These are phyloP conservation scores for Calliopum simillimum DNA, from an alignment of 2,888 invertebrate genomes.

Conservation along the genomic window DNA sequence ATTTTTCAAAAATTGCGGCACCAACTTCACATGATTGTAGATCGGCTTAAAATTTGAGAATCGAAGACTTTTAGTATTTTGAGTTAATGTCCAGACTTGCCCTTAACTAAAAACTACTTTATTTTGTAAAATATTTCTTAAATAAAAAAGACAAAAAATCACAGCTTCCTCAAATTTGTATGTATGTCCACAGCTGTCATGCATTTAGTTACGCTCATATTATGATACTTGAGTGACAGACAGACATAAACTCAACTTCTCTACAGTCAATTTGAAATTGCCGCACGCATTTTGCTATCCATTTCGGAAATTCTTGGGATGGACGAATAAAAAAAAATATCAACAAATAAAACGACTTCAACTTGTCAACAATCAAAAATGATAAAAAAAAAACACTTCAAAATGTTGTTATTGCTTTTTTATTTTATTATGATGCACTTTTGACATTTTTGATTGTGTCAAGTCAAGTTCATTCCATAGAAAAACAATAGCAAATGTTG, in stretches of 20 bases:
- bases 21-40: no score
- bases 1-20: no score
- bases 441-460: conserved; percentile 26
- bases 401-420: conserved; percentile 4
- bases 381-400: conserved; percentile 16
- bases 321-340: neutral
- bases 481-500: neutral
- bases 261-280: neutral
- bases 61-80: no score
- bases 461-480: conserved; percentile 16
- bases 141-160: conserved; percentile 1
- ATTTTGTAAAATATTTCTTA: no score
- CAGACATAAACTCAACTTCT: neutral
- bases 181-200: conserved; percentile 21
- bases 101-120: no score
- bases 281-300: conserved; percentile 21
- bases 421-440: conserved; percentile 25
- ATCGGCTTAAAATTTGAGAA: no score
- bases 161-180: neutral
- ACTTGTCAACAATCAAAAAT: conserved; percentile 22
- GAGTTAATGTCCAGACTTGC: no score
- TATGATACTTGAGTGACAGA: neutral
- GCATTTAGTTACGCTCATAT: conserved; percentile 14
- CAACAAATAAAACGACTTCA: conserved; percentile 21
- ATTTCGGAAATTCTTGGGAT: neutral